Percentiles rank a stretch among this genome's conserved stretches.
These are phyloP conservation scores for Saccopteryx leptura DNA, from an alignment of 2,113 vertebrate species.

Conservation along the genomic window DNA sequence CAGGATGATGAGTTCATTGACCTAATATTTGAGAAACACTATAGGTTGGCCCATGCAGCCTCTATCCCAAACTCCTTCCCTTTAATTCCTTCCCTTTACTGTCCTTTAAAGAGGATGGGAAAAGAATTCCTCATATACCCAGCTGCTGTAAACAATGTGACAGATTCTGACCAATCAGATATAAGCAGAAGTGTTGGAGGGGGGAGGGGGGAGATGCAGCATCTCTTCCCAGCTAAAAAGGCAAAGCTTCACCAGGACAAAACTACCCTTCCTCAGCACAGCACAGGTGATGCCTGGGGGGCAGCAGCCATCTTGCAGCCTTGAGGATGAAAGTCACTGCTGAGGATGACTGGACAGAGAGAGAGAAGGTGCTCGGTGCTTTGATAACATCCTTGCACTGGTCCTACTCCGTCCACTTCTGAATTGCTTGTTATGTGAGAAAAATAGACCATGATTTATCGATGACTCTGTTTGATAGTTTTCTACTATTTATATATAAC, in stretches of 20 bases:
- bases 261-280: neutral
- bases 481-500: neutral
- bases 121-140: neutral
- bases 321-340: neutral
- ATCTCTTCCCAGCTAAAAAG: neutral
- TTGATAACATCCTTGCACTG: neutral
- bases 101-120: neutral
- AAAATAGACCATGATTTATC: neutral
- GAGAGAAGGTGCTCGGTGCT: neutral
- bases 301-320: neutral
- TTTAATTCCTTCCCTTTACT: neutral
- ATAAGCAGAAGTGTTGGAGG: neutral
- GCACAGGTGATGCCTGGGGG: neutral
- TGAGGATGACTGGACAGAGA: neutral
- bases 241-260: neutral
- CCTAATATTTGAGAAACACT: neutral
- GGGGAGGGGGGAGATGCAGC: no score
- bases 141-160: neutral
- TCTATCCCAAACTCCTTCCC: neutral
- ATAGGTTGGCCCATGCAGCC: neutral
- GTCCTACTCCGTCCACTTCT: neutral
- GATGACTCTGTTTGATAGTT: neutral
- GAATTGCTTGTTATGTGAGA: neutral
- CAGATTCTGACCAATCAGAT: conserved; percentile 29
- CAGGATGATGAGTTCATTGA: neutral